Evolutionary conservation across 2,797 vertebrate species (phyloP).

Genomic region (Rallus crepitans): DNA sequence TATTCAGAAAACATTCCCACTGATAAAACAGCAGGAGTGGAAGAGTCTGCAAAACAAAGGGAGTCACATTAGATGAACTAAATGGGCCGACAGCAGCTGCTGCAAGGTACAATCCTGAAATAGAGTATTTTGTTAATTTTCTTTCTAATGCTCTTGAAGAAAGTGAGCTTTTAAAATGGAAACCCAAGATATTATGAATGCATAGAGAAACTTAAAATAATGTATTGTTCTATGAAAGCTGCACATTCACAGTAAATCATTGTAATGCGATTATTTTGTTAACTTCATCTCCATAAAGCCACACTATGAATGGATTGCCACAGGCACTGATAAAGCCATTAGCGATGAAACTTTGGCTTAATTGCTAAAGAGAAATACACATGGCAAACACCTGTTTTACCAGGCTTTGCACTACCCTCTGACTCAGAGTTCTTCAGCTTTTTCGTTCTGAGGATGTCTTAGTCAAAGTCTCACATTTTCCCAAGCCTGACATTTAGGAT

Average conservation of each 20-base stretch:
- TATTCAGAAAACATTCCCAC: not conserved
- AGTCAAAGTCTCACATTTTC: not conserved
- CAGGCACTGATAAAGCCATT: conserved; percentile 59
- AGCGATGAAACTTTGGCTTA: conserved; percentile 19
- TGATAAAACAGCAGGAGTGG: not conserved
- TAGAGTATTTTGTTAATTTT: not conserved
- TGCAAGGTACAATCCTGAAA: not conserved
- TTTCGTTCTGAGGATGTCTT: not conserved
- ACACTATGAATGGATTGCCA: conserved; percentile 30
- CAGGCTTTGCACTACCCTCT: not conserved
- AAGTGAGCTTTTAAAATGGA: not conserved
- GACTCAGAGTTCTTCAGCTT: not conserved
- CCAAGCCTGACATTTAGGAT: not conserved
- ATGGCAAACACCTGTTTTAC: conserved; percentile 41
- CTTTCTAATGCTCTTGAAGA: not conserved
- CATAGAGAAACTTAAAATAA: conserved; percentile 5
- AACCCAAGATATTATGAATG: not conserved
- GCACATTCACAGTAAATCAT: conserved; percentile 9
- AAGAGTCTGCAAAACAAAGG: not conserved
- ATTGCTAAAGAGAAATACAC: conserved; percentile 36
- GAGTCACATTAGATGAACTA: not conserved
- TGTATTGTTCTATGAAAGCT: conserved; percentile 31
- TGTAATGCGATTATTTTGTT: conserved; percentile 10
- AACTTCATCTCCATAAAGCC: conserved; percentile 31
- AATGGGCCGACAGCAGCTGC: not conserved